These are phyloP conservation scores for Nesoenas mayeri DNA, from an alignment of 2,113 vertebrate species.

Conservation along the genomic window DNA sequence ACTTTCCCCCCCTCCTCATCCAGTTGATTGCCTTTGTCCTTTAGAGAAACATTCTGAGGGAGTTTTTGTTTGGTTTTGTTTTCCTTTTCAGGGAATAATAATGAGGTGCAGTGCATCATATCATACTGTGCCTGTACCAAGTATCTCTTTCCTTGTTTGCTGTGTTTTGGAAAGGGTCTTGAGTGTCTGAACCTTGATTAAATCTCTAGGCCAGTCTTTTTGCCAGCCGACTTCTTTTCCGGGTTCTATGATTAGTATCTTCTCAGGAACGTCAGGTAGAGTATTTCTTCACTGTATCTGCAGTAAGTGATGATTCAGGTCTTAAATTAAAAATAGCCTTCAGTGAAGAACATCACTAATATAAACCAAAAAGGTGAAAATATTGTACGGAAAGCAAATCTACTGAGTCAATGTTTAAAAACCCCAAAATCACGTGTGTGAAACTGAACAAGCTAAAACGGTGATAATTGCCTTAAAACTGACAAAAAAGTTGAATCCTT, in stretches of 20 bases:
- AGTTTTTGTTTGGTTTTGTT: not conserved
- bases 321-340: not conserved
- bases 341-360: not conserved
- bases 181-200: not conserved
- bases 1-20: not conserved
- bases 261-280: not conserved
- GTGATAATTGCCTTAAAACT: not conserved
- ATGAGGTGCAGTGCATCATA: not conserved
- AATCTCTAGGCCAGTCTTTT: not conserved
- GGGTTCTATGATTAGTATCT: not conserved
- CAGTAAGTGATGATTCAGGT: not conserved
- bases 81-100: not conserved
- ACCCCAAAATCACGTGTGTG: rapidly evolving
- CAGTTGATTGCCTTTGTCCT: conserved; percentile 55
- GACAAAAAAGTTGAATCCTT: not conserved
- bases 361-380: not conserved
- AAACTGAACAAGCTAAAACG: not conserved
- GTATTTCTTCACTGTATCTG: not conserved
- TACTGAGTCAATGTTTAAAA: not conserved
- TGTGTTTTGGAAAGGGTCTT: not conserved
- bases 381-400: not conserved
- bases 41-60: not conserved
- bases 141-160: not conserved
- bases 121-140: not conserved
- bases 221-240: not conserved